Evolutionary conservation across 2,797 vertebrate genomes (phyloP).

Genomic region (Bryconaethiops microstoma): DNA sequence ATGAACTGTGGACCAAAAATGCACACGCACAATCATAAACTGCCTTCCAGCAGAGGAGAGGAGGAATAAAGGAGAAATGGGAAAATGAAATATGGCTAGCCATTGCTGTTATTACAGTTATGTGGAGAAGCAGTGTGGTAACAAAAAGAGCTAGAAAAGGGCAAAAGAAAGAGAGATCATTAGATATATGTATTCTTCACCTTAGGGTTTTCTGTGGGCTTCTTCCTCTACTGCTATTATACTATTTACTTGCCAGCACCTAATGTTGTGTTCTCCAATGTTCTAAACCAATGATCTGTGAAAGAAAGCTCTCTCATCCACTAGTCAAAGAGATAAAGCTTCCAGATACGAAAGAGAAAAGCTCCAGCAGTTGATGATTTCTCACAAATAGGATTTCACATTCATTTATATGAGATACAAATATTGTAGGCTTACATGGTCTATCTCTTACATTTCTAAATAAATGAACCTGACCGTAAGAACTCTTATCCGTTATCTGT

Average conservation of each 20-base stretch:
- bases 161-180: background rate
- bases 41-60: conserved; percentile 20
- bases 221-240: background rate
- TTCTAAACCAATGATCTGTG: conserved; percentile 2
- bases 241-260: background rate
- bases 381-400: background rate
- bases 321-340: conserved; percentile 4
- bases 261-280: conserved; percentile 13
- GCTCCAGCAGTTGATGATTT: background rate
- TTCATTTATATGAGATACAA: conserved; percentile 10
- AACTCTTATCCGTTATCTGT: background rate
- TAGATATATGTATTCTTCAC: background rate
- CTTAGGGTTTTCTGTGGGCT: background rate
- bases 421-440: background rate
- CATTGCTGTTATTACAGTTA: conserved; percentile 29
- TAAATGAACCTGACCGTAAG: background rate
- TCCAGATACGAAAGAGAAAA: background rate
- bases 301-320: conserved; percentile 6
- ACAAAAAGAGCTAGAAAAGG: conserved; percentile 1
- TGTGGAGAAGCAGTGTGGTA: conserved; percentile 9
- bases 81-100: conserved; percentile 26
- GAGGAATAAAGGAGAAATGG: background rate
- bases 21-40: conserved; percentile 7
- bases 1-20: conserved; percentile 15
- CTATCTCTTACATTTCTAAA: background rate